Evolutionary conservation across 2,888 invertebrate species (phyloP), one percentile per base, ranked within the genome.

Genomic region (Lampropteryx suffumata): DNA sequence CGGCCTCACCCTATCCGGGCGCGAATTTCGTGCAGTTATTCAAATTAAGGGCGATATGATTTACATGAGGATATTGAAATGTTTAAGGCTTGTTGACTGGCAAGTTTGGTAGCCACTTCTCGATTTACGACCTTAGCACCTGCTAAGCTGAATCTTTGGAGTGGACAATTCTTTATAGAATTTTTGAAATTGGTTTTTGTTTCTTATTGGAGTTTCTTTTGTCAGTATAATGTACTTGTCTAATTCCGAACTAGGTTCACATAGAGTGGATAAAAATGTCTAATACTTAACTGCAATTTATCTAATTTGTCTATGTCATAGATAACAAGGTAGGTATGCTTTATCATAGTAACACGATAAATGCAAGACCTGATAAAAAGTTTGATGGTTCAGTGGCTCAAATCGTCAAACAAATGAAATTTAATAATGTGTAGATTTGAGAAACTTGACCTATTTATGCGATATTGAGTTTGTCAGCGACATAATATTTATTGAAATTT

Each of bases 21-120:
- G 71, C 65, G 69, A 74, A 72, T 65, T 60, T 59, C 61, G 57
- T 71, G 73, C 76, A 76, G 65, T 67, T 71, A 72, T 73, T 73
- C 67, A 61, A 62, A 61, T 68, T 58, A 56, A 26, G 55, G 60
- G 41, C 21, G 47, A 32, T 28, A 46, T 49, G 49, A 57, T 59
- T 57, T 55, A 50, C 57, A 46, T 55, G 29, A 17, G 45, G 37
- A 37, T 35, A 32, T 30, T 43, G 39, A 44, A 43, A 10, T 35
- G 8, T 12, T 29, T 37, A 29, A 35, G 28, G 44, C 37, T 40
- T 37, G 24, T 32, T 42, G 41, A 40, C 43, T 35, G 32, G 41
- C 35, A 30, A 49, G 46, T 33, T 35, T 26, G 8, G 39, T 67
- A 59, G 65, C 55, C 57, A 57, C 37, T 47, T 42, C 29, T 44